Evolutionary conservation across 2,113 vertebrate species (phyloP).

Genomic region (Motacilla alba): DNA sequence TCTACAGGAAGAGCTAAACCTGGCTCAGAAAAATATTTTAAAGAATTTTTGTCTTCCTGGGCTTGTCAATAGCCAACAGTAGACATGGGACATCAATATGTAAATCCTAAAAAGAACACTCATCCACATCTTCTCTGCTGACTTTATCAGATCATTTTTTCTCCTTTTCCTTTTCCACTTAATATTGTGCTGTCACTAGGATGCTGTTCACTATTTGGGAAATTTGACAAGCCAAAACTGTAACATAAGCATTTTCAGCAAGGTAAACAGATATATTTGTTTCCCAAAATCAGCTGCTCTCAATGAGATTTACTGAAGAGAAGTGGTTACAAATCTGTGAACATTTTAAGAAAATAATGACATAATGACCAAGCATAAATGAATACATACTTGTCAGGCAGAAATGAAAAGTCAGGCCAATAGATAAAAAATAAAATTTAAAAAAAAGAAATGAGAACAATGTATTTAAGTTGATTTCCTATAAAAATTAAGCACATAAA

Average conservation of each 20-base stretch:
- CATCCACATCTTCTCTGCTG: neutral
- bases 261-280: neutral
- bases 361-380: neutral
- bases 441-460: neutral
- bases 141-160: neutral
- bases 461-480: neutral
- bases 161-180: neutral
- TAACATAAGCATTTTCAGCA: neutral
- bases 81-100: neutral
- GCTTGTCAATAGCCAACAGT: neutral
- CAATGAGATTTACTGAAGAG: neutral
- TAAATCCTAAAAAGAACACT: neutral
- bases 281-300: neutral
- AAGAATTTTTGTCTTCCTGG: neutral
- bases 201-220: neutral
- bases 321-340: neutral
- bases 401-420: neutral
- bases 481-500: neutral
- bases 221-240: neutral
- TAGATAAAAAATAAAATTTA: neutral
- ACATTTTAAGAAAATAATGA: neutral
- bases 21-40: neutral
- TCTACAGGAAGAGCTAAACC: neutral
- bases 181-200: neutral
- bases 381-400: neutral